Evolutionary conservation across 2,888 invertebrate species (phyloP), one percentile per base, ranked within the genome.

Genomic region (Dorcus hopei): DNA sequence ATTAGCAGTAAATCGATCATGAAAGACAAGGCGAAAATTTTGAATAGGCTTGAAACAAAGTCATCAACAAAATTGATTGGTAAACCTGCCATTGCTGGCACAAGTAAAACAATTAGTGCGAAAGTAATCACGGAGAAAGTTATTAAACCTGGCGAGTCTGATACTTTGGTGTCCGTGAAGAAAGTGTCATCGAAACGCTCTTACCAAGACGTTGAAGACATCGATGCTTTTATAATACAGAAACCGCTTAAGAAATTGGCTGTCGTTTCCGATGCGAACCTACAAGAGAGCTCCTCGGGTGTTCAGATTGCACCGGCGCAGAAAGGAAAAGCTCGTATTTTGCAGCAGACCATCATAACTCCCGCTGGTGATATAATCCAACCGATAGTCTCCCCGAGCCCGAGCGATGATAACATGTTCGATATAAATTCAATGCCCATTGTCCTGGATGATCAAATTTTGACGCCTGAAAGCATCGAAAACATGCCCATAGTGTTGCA

Each of bases 351-450:
- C 0, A 79, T 80, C 26, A 79, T 80, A 33, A 77, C 77, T 38
- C 74, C 79, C 3, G 71, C 73, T 3, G 77, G 77, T 9, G 74
- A 77, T 59, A 70, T 76, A 14, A 67, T 77, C 16, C 75, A 76
- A 61, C 69, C 74, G 3, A 58, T 62, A 1, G 52, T 59, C 5
- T 58, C 61, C 33, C 54, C 61, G 47, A 38, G 59, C 8, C 65
- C 62, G 49, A 43, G 61, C 7, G 69, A 72, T 51, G 83, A 83
- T 61, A 82, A 82, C 57, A 77, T 85, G 62, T 85, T 89, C 64
- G 90, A 90, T 72, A 90, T 90, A 39, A 87, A 87, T 74, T 88
- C 88, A 1, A 89, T 90, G 87, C 90, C 90, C 1, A 87, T 90
- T 61, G 87, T 90, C 3, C 74, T 90, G 43, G 87, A 87, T 38